Evolutionary conservation across 2,113 vertebrate genomes (phyloP).

Genomic region (Naja naja): DNA sequence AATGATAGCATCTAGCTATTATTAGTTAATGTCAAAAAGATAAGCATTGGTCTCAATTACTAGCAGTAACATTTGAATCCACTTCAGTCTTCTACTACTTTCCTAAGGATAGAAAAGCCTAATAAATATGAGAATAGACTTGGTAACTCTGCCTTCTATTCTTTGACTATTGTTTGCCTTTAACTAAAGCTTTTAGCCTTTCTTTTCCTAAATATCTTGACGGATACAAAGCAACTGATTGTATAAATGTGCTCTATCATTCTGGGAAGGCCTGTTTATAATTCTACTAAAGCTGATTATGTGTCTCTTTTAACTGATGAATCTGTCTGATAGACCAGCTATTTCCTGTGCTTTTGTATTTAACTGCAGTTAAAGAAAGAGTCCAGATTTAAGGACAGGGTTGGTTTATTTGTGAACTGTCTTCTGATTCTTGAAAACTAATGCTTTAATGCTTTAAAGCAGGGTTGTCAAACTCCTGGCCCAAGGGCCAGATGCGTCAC

Average conservation of each 20-base stretch:
- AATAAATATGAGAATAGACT: not conserved
- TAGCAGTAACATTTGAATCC: not conserved
- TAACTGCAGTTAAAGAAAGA: not conserved
- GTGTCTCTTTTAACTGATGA: not conserved
- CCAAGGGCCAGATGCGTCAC: too few species aligned
- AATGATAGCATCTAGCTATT: not conserved
- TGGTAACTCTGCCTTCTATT: not conserved
- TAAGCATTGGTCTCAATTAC: not conserved
- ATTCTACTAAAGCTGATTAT: not conserved
- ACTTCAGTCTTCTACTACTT: not conserved
- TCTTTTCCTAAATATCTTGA: not conserved
- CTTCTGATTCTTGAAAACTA: not conserved
- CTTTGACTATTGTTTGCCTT: not conserved
- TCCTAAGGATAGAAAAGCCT: not conserved
- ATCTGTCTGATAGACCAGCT: not conserved
- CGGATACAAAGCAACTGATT: not conserved
- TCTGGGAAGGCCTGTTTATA: not conserved
- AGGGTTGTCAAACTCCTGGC: not conserved
- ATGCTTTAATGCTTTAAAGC: not conserved
- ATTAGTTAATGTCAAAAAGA: not conserved
- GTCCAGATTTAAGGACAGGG: not conserved
- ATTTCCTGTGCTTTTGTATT: not conserved
- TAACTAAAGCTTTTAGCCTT: not conserved
- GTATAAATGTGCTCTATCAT: not conserved
- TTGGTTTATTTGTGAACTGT: not conserved